phyloP scores from a whole-genome alignment of 2,113 vertebrate species.

The Illadopsis cleaveri region DNA sequence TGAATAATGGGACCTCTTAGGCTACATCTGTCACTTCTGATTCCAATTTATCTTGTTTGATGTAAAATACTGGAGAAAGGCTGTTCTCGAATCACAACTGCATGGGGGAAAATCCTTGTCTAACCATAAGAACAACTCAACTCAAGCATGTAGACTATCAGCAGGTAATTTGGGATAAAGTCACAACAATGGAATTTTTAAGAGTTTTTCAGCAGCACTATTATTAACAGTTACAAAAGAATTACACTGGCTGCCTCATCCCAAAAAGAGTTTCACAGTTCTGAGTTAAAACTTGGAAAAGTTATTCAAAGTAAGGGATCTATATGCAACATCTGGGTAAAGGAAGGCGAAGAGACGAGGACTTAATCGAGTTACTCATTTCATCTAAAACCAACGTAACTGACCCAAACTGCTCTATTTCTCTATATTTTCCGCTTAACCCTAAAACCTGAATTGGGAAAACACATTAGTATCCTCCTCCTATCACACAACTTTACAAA shows the following conservation, averaged over 20 bases:
- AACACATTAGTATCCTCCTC: neutral
- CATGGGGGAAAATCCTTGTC: neutral
- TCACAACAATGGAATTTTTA: neutral
- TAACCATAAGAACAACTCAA: neutral
- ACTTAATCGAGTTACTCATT: neutral
- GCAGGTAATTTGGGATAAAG: neutral
- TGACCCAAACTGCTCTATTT: neutral
- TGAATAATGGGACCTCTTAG: neutral
- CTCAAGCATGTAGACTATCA: neutral
- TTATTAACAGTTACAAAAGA: neutral
- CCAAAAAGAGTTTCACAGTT: neutral
- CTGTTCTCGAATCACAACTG: neutral
- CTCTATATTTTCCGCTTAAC: neutral
- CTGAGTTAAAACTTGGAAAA: neutral
- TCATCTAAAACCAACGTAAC: neutral
- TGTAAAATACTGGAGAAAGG: neutral
- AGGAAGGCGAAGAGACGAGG: neutral
- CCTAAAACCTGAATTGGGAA: neutral
- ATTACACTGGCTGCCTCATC: neutral
- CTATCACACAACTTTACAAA: fast-evolving
- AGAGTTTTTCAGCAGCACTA: neutral
- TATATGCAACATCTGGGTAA: neutral
- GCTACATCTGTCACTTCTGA: neutral
- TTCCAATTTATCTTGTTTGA: neutral
- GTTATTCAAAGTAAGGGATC: neutral